These are phyloP conservation scores for Orientallactaga sibirica DNA, from an alignment of 2,797 vertebrate genomes.

Conservation along the genomic window DNA sequence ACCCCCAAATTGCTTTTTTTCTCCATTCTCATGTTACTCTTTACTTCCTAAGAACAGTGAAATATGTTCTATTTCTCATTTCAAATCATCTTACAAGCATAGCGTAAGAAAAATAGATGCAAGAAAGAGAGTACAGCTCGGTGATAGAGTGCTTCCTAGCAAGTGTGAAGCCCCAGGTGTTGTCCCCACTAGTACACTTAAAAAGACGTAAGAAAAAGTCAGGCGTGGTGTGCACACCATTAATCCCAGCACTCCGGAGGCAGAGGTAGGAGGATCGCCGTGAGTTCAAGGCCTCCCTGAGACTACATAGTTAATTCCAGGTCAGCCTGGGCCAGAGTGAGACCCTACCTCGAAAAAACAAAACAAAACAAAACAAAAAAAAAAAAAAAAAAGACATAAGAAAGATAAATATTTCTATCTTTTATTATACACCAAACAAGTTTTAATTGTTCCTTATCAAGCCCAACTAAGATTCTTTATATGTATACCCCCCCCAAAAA, in stretches of 20 bases:
- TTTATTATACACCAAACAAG: constrained; percentile 9
- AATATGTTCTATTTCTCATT: not conserved
- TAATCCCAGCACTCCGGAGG: no score
- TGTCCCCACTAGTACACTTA: not conserved
- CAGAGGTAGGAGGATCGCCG: no score
- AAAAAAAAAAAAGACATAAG: not conserved
- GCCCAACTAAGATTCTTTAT: not conserved
- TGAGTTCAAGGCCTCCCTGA: no score
- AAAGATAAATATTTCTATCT: not conserved
- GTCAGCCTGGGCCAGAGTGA: no score
- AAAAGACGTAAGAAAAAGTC: not conserved
- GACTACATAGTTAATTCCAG: no score
- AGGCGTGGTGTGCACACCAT: no score
- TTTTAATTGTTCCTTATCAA: not conserved
- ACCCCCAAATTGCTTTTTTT: not conserved
- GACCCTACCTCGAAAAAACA: no score
- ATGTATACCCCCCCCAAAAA: not conserved
- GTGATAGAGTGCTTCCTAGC: not conserved
- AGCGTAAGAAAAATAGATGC: not conserved
- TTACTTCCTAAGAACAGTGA: not conserved
- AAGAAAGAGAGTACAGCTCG: not conserved
- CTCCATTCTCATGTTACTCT: not conserved
- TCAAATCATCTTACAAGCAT: not conserved
- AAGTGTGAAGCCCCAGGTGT: not conserved
- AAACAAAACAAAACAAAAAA: no score